Percentiles rank a stretch among this genome's conserved stretches.
These are phyloP conservation scores for Leptestheria dahalacensis DNA, from an alignment of 1,140 invertebrate genomes.

Conservation along the genomic window DNA sequence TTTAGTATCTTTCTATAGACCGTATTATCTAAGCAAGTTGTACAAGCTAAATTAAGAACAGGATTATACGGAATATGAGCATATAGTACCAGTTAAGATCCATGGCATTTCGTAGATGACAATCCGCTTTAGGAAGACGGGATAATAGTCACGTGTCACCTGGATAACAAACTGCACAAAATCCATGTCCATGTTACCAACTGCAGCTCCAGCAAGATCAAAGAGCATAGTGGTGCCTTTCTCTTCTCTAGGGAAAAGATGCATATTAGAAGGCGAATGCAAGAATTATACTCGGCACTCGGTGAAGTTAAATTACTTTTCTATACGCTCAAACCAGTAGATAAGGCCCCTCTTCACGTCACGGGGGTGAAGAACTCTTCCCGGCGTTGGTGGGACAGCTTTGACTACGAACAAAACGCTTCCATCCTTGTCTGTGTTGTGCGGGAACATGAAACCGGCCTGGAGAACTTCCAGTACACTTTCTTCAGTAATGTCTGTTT, in stretches of 20 bases:
- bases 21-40: too few relatives aligned
- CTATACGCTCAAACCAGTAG: slow-evolving; percentile 73
- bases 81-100: slow-evolving; percentile 57
- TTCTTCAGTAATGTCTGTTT: neutral
- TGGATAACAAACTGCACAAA: slow-evolving; percentile 56
- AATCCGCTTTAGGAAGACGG: slow-evolving; percentile 76
- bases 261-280: neutral
- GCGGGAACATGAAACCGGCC: slow-evolving; percentile 55
- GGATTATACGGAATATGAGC: too few relatives aligned
- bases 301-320: slow-evolving; percentile 38
- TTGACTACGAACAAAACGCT: slow-evolving; percentile 56
- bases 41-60: too few relatives aligned
- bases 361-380: slow-evolving; percentile 54
- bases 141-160: slow-evolving; percentile 79
- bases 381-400: slow-evolving; percentile 53
- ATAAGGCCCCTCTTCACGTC: slow-evolving; percentile 34
- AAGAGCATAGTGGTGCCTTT: slow-evolving; percentile 69
- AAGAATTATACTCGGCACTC: neutral
- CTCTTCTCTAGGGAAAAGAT: slow-evolving; percentile 39
- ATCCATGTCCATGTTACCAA: slow-evolving; percentile 78
- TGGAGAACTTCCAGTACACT: slow-evolving; percentile 45
- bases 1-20: too few relatives aligned
- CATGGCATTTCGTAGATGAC: slow-evolving; percentile 89
- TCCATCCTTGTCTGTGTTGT: slow-evolving; percentile 64
- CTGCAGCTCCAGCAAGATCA: slow-evolving; percentile 69